Percentiles rank a stretch among this genome's conserved stretches.
phyloP scores from a whole-genome alignment of 2,113 vertebrate genomes.

The Sturnira hondurensis region DNA sequence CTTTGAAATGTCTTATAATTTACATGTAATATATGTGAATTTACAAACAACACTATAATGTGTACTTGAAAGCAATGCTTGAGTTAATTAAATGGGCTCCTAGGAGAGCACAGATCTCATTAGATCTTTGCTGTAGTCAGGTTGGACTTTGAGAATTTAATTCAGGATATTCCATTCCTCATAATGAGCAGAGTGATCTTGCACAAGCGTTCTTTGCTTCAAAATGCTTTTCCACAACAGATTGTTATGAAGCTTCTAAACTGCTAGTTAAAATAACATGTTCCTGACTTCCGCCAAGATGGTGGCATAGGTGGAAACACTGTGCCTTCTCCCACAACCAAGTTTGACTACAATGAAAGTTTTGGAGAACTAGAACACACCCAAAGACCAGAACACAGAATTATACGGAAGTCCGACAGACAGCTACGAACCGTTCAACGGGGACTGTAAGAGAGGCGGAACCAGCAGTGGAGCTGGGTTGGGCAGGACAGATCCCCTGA shows the following conservation, averaged over 20 bases:
- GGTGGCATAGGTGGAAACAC: too few relatives aligned
- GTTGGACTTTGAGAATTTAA: constrained; percentile 42
- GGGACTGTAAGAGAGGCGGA: too few relatives aligned
- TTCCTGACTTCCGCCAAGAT: too few relatives aligned
- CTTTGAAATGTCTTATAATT: constrained; percentile 45
- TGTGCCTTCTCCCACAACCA: too few relatives aligned
- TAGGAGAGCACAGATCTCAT: constrained; percentile 19
- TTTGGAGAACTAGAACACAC: too few relatives aligned
- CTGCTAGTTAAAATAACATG: constrained; percentile 35
- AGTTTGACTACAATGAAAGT: too few relatives aligned
- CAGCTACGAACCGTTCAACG: too few relatives aligned
- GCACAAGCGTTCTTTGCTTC: background rate
- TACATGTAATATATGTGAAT: constrained; percentile 42
- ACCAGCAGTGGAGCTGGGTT: too few relatives aligned
- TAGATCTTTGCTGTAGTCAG: constrained; percentile 31
- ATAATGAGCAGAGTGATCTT: constrained; percentile 12
- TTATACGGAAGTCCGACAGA: too few relatives aligned
- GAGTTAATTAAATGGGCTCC: constrained; percentile 61
- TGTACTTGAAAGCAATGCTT: constrained; percentile 7
- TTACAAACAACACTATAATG: constrained; percentile 10
- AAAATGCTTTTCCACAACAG: background rate
- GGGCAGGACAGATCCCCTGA: too few relatives aligned
- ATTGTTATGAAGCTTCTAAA: constrained; percentile 20
- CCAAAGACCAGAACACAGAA: too few relatives aligned
- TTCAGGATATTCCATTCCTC: background rate